Conservation (phyloP, 2,888 invertebrate genomes). For the Aspidiotus destructor region DNA sequence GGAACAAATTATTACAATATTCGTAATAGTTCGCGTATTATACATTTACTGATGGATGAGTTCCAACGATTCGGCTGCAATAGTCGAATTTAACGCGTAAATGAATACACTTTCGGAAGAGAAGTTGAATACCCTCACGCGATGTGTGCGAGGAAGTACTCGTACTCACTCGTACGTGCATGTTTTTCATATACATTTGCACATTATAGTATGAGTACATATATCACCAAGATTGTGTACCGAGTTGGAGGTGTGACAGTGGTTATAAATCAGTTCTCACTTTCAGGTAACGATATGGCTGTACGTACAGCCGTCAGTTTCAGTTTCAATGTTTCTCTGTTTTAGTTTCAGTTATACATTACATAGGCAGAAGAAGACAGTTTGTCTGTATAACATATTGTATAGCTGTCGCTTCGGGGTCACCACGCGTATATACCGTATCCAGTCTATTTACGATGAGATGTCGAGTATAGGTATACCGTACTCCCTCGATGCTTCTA, state of each 20-base stretch:
- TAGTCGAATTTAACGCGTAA: conserved; percentile 28
- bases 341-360: conserved; percentile 25
- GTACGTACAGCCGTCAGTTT: conserved; percentile 20
- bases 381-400: no score
- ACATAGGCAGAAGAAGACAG: no score
- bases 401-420: no score
- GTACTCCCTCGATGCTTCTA: no score
- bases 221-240: conserved; percentile 27
- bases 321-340: conserved; percentile 27
- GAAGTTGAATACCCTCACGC: not conserved
- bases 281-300: conserved; percentile 25
- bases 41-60: conserved; percentile 20
- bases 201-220: conserved; percentile 21
- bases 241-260: conserved; percentile 28
- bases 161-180: no score
- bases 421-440: no score
- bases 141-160: no score
- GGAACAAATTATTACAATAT: conserved; percentile 16
- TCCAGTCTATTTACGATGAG: no score
- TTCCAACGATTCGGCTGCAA: conserved; percentile 24
- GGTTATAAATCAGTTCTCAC: conserved; percentile 30
- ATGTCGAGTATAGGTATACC: no score
- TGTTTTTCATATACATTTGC: not conserved
- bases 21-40: conserved; percentile 18
- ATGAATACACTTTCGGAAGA: conserved; percentile 10